Evolutionary conservation across 2,888 invertebrate species (phyloP).

Genomic region (Pachycephus smyrnensis): DNA sequence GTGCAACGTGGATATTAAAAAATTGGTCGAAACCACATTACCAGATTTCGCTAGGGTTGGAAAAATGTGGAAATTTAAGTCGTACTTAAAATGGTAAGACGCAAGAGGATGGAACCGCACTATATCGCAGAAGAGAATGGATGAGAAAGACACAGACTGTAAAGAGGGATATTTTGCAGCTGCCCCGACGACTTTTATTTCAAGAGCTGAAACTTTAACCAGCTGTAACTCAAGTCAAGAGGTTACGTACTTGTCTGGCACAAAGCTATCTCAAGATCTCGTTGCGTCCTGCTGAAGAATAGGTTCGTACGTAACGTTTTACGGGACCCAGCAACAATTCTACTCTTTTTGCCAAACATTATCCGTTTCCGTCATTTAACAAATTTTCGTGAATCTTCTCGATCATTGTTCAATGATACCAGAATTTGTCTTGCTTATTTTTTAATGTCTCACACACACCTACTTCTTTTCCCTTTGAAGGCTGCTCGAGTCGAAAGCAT

Average conservation of each 20-base stretch:
- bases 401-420: not conserved
- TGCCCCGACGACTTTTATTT: constrained; percentile 42
- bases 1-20: not conserved
- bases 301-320: constrained; percentile 19
- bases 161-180: constrained; percentile 41
- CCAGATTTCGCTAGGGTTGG: not conserved
- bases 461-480: not conserved
- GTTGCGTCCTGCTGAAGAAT: constrained; percentile 47
- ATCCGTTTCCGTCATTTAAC: not conserved
- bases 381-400: not conserved
- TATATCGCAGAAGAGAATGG: not conserved
- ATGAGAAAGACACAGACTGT: not conserved
- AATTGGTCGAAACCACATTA: not conserved
- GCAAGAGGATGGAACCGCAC: not conserved
- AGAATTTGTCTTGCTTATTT: not conserved
- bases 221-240: constrained; percentile 54
- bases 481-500: not conserved
- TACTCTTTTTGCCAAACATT: not conserved
- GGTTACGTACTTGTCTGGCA: constrained; percentile 49
- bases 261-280: constrained; percentile 55
- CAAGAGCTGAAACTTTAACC: constrained; percentile 51
- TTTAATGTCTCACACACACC: not conserved
- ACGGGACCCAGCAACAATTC: not conserved
- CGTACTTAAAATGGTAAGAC: not conserved
- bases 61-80: constrained; percentile 1